A percentile compares a stretch with the other conserved stretches of the same genome.
Evolutionary conservation across 2,797 vertebrate species (phyloP).

Genomic region (Gambusia yucatana): DNA sequence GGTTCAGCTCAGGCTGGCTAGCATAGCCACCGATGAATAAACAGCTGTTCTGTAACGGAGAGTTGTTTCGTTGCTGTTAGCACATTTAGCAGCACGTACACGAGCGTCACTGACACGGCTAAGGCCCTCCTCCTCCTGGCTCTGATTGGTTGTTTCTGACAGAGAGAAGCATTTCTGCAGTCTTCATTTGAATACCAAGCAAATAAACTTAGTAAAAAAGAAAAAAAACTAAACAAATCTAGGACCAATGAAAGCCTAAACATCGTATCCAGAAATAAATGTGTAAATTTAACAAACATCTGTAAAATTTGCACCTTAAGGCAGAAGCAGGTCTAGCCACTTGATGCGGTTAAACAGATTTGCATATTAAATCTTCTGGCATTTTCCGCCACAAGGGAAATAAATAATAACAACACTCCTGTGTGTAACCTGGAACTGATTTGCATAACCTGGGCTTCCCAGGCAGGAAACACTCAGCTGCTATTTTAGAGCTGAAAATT

Average conservation of each 20-base stretch:
- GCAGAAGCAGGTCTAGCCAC: neutral
- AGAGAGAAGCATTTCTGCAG: too few relatives aligned
- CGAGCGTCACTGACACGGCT: too few relatives aligned
- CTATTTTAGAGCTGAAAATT: neutral
- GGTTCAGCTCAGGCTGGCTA: too few relatives aligned
- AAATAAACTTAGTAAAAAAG: too few relatives aligned
- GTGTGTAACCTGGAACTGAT: constrained; percentile 7
- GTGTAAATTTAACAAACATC: neutral
- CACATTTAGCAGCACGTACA: too few relatives aligned
- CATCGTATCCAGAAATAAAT: neutral
- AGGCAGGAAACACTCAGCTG: neutral
- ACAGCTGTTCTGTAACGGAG: too few relatives aligned
- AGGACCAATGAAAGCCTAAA: neutral
- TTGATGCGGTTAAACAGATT: constrained; percentile 2
- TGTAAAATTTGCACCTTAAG: neutral
- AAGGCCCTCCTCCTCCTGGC: too few relatives aligned
- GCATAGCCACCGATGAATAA: too few relatives aligned
- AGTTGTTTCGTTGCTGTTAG: too few relatives aligned
- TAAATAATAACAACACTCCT: neutral
- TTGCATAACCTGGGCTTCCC: constrained; percentile 23
- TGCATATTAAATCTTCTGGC: constrained; percentile 15
- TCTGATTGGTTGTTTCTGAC: too few relatives aligned
- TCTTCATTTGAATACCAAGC: too few relatives aligned
- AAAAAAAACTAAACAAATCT: too few relatives aligned
- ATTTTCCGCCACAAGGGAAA: neutral